These are phyloP conservation scores for Phymanthus crucifer DNA, from an alignment of 92 coral and sea anemone species.

Conservation along the genomic window DNA sequence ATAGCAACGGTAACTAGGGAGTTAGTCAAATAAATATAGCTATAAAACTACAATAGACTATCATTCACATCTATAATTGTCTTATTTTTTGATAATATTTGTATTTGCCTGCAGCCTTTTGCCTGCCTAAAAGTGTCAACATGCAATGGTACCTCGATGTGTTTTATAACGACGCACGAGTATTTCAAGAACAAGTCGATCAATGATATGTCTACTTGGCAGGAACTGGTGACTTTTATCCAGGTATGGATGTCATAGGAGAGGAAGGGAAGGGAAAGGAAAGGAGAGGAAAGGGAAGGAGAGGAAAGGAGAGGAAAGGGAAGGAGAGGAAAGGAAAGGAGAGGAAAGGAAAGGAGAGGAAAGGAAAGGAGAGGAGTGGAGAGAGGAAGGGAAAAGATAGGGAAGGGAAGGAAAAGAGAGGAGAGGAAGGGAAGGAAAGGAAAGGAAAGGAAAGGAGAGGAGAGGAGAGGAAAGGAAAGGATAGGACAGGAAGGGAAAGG, in stretches of 20 bases:
- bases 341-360: no score
- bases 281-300: not conserved
- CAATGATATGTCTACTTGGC: slow-evolving; percentile 38
- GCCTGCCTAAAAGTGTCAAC: slow-evolving; percentile 33
- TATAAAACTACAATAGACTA: no score
- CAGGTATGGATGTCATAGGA: slow-evolving; percentile 17
- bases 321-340: no score
- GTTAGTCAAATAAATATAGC: no score
- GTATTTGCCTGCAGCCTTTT: slow-evolving; percentile 3
- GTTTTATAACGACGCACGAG: slow-evolving; percentile 32
- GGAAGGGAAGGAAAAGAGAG: no score
- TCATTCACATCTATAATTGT: not conserved
- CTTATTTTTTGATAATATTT: not conserved
- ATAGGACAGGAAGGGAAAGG: no score
- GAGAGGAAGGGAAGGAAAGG: no score
- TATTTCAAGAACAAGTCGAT: slow-evolving; percentile 12
- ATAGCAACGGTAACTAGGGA: no score
- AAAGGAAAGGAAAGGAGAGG: no score
- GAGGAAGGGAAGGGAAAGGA: not conserved
- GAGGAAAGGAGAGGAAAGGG: not conserved
- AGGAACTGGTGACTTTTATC: slow-evolving; percentile 15
- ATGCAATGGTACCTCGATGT: slow-evolving; percentile 16
- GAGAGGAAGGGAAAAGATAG: no score
- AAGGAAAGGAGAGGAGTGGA: no score
- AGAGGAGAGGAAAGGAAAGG: no score